phyloP scores from a whole-genome alignment of 2,113 vertebrate species.

The Phaethornis superciliosus region DNA sequence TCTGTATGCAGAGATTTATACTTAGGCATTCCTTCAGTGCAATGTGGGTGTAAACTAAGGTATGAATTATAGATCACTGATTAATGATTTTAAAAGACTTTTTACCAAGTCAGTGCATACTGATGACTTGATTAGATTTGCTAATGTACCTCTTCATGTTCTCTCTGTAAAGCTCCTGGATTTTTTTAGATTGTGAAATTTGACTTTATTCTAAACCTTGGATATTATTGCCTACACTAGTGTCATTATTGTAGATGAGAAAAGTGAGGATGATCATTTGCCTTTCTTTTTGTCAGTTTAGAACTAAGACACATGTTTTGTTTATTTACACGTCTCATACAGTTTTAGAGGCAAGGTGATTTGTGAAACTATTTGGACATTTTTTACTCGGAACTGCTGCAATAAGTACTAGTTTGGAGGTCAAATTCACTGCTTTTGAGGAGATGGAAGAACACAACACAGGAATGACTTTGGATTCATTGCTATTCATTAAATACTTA shows the following conservation, averaged over 20 bases:
- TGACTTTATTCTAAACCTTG: neutral
- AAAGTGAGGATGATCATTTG: neutral
- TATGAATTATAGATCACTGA: slow-evolving; percentile 42
- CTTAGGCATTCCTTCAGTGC: neutral
- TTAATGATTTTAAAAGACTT: slow-evolving; percentile 24
- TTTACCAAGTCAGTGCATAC: slow-evolving; percentile 1
- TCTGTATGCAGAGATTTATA: neutral
- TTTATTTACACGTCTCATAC: neutral
- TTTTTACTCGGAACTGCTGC: neutral
- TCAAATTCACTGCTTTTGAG: neutral
- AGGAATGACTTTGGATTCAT: neutral
- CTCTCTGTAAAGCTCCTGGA: neutral
- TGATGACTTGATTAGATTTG: slow-evolving; percentile 50
- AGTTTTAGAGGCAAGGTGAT: neutral
- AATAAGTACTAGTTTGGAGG: neutral
- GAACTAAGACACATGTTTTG: neutral
- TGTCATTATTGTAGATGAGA: neutral
- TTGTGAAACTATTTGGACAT: neutral
- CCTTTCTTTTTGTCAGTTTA: neutral
- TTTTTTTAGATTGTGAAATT: neutral
- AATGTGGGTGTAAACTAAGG: neutral
- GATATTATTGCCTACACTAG: neutral
- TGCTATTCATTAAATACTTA: neutral
- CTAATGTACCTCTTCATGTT: neutral
- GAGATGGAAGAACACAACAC: neutral